Conservation (phyloP, 2,888 invertebrate species). For the Hemaris fuciformis region DNA sequence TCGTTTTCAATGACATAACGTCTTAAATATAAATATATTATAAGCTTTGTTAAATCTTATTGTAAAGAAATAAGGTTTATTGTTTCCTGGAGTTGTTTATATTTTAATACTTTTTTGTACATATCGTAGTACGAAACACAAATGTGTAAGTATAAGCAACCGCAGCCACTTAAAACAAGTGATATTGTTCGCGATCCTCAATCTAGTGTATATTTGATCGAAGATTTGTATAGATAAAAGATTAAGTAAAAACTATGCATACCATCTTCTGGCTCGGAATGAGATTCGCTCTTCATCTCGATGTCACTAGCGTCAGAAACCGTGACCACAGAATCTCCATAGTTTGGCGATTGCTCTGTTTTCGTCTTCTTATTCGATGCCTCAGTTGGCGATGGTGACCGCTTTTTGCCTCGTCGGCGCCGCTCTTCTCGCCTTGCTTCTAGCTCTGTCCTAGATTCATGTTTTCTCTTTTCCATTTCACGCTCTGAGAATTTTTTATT, state of each 20-base stretch:
- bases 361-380: conserved; percentile 61
- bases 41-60: no score
- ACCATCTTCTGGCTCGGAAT: conserved; percentile 74
- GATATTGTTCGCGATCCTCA: no score
- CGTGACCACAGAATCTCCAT: conserved; percentile 70
- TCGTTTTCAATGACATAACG: no score
- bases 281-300: conserved; percentile 71
- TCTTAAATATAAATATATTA: no score
- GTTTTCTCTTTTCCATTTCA: conserved; percentile 89
- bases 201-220: no score
- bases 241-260: conserved; percentile 19
- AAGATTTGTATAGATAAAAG: no score
- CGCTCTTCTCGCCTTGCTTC: conserved; percentile 86
- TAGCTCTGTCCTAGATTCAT: conserved; percentile 86
- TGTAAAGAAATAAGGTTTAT: no score
- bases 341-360: conserved; percentile 57
- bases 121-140: no score
- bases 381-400: conserved; percentile 61
- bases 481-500: conserved; percentile 76
- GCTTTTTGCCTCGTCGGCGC: conserved; percentile 75
- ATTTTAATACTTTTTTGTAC: no score
- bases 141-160: no score
- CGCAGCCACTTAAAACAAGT: no score
- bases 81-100: no score
- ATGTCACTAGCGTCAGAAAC: conserved; percentile 76